Conservation (phyloP, 2,797 vertebrate genomes). For the Lophotriccus pileatus region DNA sequence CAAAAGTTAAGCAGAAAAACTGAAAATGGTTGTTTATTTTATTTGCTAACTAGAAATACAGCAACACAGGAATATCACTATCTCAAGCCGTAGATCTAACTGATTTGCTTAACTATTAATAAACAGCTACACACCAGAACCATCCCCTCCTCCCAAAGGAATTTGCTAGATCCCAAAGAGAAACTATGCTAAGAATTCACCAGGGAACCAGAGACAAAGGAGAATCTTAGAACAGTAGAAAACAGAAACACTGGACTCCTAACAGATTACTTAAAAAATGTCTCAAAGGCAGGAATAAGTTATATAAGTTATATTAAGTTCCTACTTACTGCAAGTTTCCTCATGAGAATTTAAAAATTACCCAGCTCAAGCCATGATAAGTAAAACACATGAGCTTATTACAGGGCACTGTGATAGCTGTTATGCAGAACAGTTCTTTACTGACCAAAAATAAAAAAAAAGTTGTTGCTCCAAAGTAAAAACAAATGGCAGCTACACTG, state of each 20-base stretch:
- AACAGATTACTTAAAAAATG: neutral
- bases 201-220: neutral
- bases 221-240: neutral
- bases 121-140: neutral
- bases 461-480: neutral
- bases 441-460: neutral
- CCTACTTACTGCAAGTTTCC: neutral
- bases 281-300: neutral
- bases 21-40: neutral
- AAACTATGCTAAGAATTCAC: slow-evolving; percentile 33
- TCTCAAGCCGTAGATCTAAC: neutral
- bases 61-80: neutral
- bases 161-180: neutral
- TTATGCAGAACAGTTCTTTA: neutral
- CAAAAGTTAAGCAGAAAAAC: neutral
- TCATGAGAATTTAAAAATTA: neutral
- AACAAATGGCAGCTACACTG: neutral
- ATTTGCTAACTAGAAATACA: neutral
- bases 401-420: neutral
- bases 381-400: neutral
- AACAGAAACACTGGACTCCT: neutral
- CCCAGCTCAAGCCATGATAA: neutral
- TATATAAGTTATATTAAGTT: neutral
- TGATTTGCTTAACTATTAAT: neutral
- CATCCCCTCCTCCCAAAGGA: neutral